Conservation (phyloP, 2,888 invertebrate genomes). For the Andrena praecox region DNA sequence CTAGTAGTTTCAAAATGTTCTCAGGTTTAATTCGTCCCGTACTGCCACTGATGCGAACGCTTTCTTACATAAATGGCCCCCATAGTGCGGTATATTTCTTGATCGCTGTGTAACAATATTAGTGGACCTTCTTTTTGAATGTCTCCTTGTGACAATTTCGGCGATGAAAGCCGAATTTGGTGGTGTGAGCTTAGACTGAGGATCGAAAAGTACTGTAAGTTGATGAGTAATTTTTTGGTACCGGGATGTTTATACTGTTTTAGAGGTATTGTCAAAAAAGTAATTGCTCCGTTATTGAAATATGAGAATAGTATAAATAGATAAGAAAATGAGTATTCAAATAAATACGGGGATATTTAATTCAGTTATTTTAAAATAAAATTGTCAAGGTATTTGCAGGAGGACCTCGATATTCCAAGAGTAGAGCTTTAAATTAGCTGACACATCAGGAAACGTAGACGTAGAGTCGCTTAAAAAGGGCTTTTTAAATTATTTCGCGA, state of each 20-base stretch:
- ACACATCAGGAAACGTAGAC: background rate
- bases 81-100: background rate
- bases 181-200: too few relatives aligned
- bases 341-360: background rate
- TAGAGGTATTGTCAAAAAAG: too few relatives aligned
- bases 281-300: too few relatives aligned
- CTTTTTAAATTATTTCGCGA: conserved; percentile 32
- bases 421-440: background rate
- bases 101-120: background rate
- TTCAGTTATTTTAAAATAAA: background rate
- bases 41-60: conserved; percentile 3
- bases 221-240: too few relatives aligned
- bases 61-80: conserved; percentile 13
- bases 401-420: background rate
- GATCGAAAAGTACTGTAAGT: background rate
- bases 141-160: too few relatives aligned
- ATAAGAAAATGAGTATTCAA: background rate
- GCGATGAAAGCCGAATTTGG: too few relatives aligned
- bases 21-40: conserved; percentile 31
- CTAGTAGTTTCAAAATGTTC: conserved; percentile 56
- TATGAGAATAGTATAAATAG: too few relatives aligned
- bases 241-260: too few relatives aligned
- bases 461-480: background rate
- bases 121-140: background rate
- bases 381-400: background rate